Evolutionary conservation across 2,797 vertebrate genomes (phyloP), one percentile per base, ranked within the genome.

Genomic region (Ceyx erithaca): DNA sequence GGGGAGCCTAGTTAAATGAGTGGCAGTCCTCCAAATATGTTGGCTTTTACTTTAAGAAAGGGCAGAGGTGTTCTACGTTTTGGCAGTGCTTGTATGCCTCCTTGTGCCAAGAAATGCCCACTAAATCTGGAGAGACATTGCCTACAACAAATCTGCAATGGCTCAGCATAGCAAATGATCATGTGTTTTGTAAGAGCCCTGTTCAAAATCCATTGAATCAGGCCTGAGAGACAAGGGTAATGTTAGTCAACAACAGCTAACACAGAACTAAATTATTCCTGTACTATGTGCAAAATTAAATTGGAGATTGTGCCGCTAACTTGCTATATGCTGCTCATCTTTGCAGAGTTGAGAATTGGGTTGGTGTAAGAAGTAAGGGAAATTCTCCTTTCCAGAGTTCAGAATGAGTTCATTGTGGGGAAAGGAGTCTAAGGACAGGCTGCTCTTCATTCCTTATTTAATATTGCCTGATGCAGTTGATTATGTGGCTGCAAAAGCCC

Each of bases 1-100:
- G 37, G 35, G 63, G 55, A 77, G 25, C 23, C 52, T 73, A 35
- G 77, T 70, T 87, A 78, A 89, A 80, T 57, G 45, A 87, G 37
- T 95, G 80, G 70, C 85, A 90, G 70, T 11, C 28, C 41, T 92
- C 85, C 92, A 95, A 91, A 61, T 9, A 13, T 1, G 1, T 21
- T 83, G 70, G 48, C 67, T 92, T 91, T 92, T 72, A 45, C 35
- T 92, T 87, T 52, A 83, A 79, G 71, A 87, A 81, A 88, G 63
- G 64, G 48, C 48, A 76, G 63, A 79, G 70, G 67, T 94, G 52
- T 18, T 92, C 89, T 68, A 1, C 46, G 54, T 70, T 82, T 90
- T 93, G 86, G 84, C 93, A 89, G 51, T 28, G 23, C 3, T 78
- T 41, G 1, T 22, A 4, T 63, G 10, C 14, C 23, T 95, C 8